Evolutionary conservation across 2,797 vertebrate species (phyloP), one percentile per base, ranked within the genome.

Genomic region (Erpetoichthys calabaricus): DNA sequence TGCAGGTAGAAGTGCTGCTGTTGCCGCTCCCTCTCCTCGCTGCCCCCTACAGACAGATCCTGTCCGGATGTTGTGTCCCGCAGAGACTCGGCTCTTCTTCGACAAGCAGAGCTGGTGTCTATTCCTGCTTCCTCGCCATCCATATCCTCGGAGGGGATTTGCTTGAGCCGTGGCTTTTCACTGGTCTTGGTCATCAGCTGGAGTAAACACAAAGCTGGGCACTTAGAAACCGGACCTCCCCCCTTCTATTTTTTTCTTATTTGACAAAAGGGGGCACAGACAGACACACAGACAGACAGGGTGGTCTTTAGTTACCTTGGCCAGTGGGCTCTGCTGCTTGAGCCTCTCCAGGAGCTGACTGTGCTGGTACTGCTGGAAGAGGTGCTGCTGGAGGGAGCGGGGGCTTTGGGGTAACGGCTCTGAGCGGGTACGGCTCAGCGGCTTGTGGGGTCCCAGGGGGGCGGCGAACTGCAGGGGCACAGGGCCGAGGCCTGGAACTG

Each of bases 121-220:
- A 70, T 60, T 8, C 73, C 66, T 1, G 78, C 74, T 2, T 89
- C 84, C 55, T 90, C 89, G 0, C 86, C 88, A 73, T 96, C 91
- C 76, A 95, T 91, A 58, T 95, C 92, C 76, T 98, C 92, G 1
- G 91, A 97, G 0, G 92, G 92, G 63, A 96, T 97, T 78, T 97
- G 93, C 56, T 80, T 80, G 59, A 97, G 81, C 8, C 90, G 81
- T 25, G 90, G 91, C 75, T 94, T 95, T 78, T 97, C 93, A 1
- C 89, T 93, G 52, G 89, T 78, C 68, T 95, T 94, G 0, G 76
- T 76, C 77, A 89, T 84, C 56, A 90, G 81, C 79, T 78, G 71
- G 52, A 6, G 5, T 8, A 7, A 5, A 53, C n/a, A 42, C n/a
- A 53, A 6, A 7, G 52, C 9, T 7, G 41, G 8, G n/a, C 52